Evolutionary conservation across 2,888 invertebrate species (phyloP).

Genomic region (Physocephala rufipes): DNA sequence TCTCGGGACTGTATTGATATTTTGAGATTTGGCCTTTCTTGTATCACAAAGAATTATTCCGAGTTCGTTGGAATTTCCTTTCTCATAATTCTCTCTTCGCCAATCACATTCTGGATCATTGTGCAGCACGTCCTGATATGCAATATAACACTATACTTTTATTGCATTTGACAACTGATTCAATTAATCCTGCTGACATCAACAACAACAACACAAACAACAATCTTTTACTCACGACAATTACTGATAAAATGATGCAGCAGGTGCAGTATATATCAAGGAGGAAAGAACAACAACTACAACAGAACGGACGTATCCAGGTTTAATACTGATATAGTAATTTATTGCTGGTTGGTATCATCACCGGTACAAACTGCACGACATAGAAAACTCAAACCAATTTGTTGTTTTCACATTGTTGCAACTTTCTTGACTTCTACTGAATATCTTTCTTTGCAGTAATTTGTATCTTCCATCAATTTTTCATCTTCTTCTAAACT

Average conservation of each 20-base stretch:
- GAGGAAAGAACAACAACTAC: neutral
- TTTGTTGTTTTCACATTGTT: constrained; percentile 6
- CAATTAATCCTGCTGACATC: constrained; percentile 30
- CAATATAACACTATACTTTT: neutral
- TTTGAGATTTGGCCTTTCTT: too few species aligned
- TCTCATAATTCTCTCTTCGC: too few species aligned
- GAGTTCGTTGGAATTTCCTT: too few species aligned
- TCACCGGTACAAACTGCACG: constrained; percentile 5
- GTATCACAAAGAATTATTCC: too few species aligned
- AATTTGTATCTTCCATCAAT: neutral
- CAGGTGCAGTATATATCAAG: neutral
- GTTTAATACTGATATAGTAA: neutral
- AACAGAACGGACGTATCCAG: neutral
- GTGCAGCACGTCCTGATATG: neutral
- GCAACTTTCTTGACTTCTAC: constrained; percentile 6
- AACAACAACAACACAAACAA: constrained; percentile 6
- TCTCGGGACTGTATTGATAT: too few species aligned
- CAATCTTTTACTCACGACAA: neutral
- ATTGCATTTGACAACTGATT: constrained; percentile 1
- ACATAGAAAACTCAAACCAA: constrained; percentile 22
- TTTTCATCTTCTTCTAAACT: neutral
- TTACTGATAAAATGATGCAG: too few species aligned
- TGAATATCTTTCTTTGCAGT: neutral
- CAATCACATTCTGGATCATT: too few species aligned
- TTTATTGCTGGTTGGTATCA: neutral